Evolutionary conservation across 2,113 vertebrate species (phyloP).

Genomic region (Mandrillus leucophaeus): DNA sequence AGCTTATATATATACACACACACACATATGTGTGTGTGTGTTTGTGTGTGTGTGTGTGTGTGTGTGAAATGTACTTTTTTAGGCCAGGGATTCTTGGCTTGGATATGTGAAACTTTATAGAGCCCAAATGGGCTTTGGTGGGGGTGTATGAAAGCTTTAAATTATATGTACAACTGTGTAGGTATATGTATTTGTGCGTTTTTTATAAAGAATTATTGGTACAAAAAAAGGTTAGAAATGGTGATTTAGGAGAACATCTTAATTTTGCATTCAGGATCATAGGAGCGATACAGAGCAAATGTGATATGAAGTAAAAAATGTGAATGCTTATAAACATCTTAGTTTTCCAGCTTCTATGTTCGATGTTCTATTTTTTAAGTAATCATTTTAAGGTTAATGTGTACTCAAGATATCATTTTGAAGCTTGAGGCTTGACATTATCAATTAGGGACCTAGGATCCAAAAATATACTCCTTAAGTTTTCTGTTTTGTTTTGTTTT

Average conservation of each 20-base stretch:
- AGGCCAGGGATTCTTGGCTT: not conserved
- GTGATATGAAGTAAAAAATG: not conserved
- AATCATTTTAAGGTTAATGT: not conserved
- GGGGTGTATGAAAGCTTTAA: not conserved
- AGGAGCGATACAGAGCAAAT: not conserved
- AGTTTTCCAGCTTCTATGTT: not conserved
- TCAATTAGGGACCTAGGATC: not conserved
- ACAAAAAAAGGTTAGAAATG: not conserved
- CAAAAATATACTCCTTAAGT: not conserved
- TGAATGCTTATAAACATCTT: not conserved
- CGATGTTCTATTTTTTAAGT: not conserved
- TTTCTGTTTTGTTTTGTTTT: not conserved
- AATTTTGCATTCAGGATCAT: not conserved
- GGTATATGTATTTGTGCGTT: not conserved
- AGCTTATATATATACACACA: too few relatives aligned
- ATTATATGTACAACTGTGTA: not conserved
- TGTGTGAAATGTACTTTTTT: not conserved
- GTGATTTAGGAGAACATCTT: not conserved
- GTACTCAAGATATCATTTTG: not conserved
- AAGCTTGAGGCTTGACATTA: not conserved
- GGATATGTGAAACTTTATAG: not conserved
- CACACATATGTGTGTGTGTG: accelerated
- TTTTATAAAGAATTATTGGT: not conserved
- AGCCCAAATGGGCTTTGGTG: not conserved
- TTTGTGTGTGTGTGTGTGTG: too few relatives aligned